Evolutionary conservation across 2,113 vertebrate genomes (phyloP), one percentile per base, ranked within the genome.

Genomic region (Oxyruncus cristatus): DNA sequence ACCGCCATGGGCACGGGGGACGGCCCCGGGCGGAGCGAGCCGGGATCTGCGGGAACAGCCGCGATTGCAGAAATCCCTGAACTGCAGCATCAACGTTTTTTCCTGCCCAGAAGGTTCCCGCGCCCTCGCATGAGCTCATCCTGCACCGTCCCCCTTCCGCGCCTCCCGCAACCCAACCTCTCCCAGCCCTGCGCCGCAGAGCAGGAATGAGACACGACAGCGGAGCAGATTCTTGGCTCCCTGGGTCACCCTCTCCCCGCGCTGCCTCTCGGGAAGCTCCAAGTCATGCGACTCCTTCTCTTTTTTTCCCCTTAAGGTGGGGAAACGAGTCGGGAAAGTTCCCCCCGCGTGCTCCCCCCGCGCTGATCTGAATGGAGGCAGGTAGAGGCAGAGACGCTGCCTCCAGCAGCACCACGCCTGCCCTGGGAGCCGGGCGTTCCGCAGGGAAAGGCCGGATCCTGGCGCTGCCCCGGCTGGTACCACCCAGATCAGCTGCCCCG

Each of bases 121-220:
- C 72, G 28, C 71, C 92, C 68, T 89, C 44, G 30, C 81, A 70
- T 87, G 91, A 95, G 85, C 91, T 91, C 89, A 79, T 85, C 83
- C 89, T 76, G 82, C 88, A 26, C 62, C 79, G 47, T 53, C 83
- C 93, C 96, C 85, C 28, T 67, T 30, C 49, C 9, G 83, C 21
- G 72, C 93, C 96, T 87, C 92, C 86, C 39, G 86, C 56, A 91
- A 91, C 95, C 76, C 87, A 91, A 76, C 15, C 89, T 62, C 91
- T 76, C 44, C 75, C 82, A 46, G 87, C 84, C 71, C 66, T 7
- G 79, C 28, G 66, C 90, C 20, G 63, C 84, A 41, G 71, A 47
- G 76, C 49, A 73, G 89, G 75, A 75, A 90, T 32, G 58, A 71
- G 78, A 59, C 75, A 46, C 52, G 5, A 4, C 58, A 35, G 89